Base-by-base conservation (phyloP, 2,113 vertebrate species). In the Stigmatopora argus region DNA sequence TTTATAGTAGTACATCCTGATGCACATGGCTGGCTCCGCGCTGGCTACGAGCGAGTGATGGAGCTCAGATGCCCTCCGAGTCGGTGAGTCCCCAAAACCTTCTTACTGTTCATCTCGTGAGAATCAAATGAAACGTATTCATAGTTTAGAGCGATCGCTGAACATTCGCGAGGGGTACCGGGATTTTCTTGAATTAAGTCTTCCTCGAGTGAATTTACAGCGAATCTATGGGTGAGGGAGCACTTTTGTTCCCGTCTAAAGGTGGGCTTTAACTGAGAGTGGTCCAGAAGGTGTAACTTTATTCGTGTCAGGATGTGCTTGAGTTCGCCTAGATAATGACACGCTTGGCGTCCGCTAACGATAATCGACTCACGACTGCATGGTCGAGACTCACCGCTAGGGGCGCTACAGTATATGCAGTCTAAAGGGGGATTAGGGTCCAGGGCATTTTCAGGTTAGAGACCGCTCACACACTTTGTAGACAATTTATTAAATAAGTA, bases 331-430 rank as follows among this genome's bases (percentile, higher is more conserved):
- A 31, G n/a, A 21, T 52, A 23, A 53, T 21, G 19, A n/a, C 3
- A 65, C 67, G 48, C 64, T 41, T 8, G 18, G 51, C 3, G 35
- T 69, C 64, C 58, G 62, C 70, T 46, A 1, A 8, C 14, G 14
- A 31, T 31, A 5, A 1, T 5, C 13, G 14, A 48, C 14, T 15
- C 14, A 48, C 15, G 14, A 17, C 46, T 48, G 46, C 14, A 21
- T n/a, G 7, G 4, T 2, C 1, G 49, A n/a, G 49, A 52, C n/a
- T 9, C 1, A 21, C 49, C 49, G 49, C n/a, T 52, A 52, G 49
- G 49, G 49, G n/a, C 49, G n/a, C 49, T 52, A 21, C 8, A 3
- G 38, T 52, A 21, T 21, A 10, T 48, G 15, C 46, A 48, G 15
- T 4, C 14, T 17, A 14, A 48, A 14, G 9, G 38, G 6, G 9